Base-by-base conservation (phyloP, 2,113 vertebrate genomes). In the Poeciliopsis prolifica region DNA sequence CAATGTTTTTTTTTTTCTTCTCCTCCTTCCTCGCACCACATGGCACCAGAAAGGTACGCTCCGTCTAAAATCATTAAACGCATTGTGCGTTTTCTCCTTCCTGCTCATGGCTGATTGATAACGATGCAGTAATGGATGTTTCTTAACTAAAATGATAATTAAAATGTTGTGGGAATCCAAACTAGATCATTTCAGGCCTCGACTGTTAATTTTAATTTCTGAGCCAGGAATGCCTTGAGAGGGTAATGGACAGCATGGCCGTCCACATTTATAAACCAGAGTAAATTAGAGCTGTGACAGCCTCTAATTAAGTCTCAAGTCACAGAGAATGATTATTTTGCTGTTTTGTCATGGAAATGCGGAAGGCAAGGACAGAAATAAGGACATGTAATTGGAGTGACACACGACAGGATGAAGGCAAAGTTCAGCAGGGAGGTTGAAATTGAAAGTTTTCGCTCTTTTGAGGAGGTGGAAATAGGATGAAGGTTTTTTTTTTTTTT, bases 231-330 rank as follows among this genome's bases (percentile, higher is more conserved):
- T 68, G 67, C 76, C 51, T 77, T 72, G 69, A 77, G 69, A 80
- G 79, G 64, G 37, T 78, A 83, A 83, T 82, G 75, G 78, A 78
- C 83, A 84, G 63, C 68, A 77, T 60, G 75, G 73, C 73, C 74
- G n/a, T 79, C 68, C 71, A 75, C 77, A 70, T 81, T 81, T 68
- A 82, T 72, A 70, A 74, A 76, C 63, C 48, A 40, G 26, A 78
- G 70, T 81, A 75, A 86, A 77, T 80, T 76, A 75, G 68, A 72
- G 63, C 75, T 65, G 48, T 72, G 74, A 80, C 77, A 78, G 72
- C 61, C 72, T 77, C 54, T 86, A 84, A 87, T 89, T 82, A 84
- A 86, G 65, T 85, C 75, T 78, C 72, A 26, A 78, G 72, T 44
- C 78, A 81, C 76, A 68, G 62, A 61, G 35, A 51, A 80, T 89